Conservation (phyloP, 2,113 vertebrate genomes). For the Rhizomys pruinosus region DNA sequence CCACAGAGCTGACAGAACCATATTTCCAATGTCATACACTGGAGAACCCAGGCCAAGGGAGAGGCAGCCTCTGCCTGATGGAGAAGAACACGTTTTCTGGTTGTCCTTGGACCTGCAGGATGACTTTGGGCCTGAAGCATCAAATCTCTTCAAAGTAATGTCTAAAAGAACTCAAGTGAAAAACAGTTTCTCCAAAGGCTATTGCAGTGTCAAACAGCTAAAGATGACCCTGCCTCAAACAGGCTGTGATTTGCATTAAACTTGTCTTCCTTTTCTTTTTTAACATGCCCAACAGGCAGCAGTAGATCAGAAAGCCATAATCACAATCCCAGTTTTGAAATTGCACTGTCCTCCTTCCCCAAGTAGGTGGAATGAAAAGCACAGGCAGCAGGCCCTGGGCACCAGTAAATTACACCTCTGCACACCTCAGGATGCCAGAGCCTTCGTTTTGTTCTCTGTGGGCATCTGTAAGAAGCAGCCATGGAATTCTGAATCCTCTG, state of each 20-base stretch:
- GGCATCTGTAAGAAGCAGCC: background rate
- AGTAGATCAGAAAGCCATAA: slow-evolving; percentile 51
- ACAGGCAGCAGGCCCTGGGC: background rate
- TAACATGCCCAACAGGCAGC: slow-evolving; percentile 57
- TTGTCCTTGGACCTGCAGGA: background rate
- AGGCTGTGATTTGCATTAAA: slow-evolving; percentile 36
- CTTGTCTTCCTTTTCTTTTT: slow-evolving; percentile 43
- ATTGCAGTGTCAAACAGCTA: background rate
- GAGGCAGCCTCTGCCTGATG: background rate
- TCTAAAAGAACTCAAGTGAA: slow-evolving; percentile 42
- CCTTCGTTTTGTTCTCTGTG: slow-evolving; percentile 13
- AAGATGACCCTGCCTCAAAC: slow-evolving; percentile 45
- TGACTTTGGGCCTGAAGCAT: background rate
- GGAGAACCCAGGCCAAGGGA: background rate
- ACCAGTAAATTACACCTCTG: slow-evolving; percentile 23
- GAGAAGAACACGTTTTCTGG: background rate
- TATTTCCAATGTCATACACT: background rate
- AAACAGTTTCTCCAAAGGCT: slow-evolving; percentile 59
- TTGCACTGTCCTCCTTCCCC: slow-evolving; percentile 15
- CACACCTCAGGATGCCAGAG: background rate
- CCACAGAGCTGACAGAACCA: background rate
- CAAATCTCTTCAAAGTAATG: slow-evolving; percentile 35
- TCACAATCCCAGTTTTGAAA: slow-evolving; percentile 58
- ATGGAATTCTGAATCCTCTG: slow-evolving; percentile 18
- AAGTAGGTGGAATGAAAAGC: background rate